These are phyloP conservation scores for Heterohyrax brucei DNA, from an alignment of 2,797 vertebrate species.

Conservation along the genomic window DNA sequence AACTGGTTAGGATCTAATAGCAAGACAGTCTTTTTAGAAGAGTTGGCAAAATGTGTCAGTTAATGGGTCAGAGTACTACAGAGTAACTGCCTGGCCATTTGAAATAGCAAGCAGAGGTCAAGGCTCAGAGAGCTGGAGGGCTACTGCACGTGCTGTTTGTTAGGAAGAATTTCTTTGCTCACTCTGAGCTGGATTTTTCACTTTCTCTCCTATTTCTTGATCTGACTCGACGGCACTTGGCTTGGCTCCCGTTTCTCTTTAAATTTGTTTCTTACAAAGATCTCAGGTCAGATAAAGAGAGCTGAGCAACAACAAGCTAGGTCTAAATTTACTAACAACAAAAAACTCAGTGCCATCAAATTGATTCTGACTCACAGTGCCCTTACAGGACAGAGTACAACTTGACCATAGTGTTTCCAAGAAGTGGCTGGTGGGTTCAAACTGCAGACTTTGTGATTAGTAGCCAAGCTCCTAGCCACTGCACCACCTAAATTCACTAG, in stretches of 20 bases:
- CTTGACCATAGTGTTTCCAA: no score
- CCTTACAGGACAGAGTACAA: no score
- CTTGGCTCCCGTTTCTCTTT: neutral
- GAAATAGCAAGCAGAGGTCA: neutral
- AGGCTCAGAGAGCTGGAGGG: neutral
- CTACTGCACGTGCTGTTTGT: neutral
- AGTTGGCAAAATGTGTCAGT: slow-evolving; percentile 1
- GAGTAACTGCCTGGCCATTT: neutral
- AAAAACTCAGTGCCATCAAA: no score
- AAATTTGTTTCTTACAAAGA: neutral
- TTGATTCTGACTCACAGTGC: no score
- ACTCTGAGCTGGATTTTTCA: neutral
- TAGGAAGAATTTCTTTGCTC: neutral
- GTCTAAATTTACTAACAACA: neutral
- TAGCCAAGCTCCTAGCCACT: no score
- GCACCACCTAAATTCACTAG: neutral
- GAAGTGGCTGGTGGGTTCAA: no score
- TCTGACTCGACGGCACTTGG: no score
- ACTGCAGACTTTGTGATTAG: no score
- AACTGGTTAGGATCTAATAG: neutral
- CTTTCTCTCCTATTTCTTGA: neutral
- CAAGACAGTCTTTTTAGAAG: neutral
- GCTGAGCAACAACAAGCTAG: neutral
- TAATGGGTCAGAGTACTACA: neutral
- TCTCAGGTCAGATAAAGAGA: slow-evolving; percentile 4